Conservation (phyloP, 2,888 invertebrate species). For the Perizoma flavofasciatum region DNA sequence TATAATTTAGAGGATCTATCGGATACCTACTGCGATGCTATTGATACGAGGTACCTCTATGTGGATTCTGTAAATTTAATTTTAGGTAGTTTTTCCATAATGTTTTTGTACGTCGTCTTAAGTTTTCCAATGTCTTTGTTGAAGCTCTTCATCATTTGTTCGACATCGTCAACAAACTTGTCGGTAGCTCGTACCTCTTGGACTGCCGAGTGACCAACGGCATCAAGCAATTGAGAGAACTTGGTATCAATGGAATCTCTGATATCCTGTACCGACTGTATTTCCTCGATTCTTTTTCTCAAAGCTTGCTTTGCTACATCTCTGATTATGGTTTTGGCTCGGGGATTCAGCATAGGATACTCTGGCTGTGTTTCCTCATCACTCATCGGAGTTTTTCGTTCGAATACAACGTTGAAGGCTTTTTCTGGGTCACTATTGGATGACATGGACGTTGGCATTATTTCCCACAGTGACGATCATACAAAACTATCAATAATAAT, state of each 20-base stretch:
- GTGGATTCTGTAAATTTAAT: constrained; percentile 9
- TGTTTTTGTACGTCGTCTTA: constrained; percentile 36
- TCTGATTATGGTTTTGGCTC: constrained; percentile 9
- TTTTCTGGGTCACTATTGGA: constrained; percentile 26
- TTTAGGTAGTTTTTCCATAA: constrained; percentile 47
- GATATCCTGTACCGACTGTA: constrained; percentile 3
- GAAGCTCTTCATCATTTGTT: constrained; percentile 45
- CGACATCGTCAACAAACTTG: constrained; percentile 50
- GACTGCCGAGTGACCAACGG: constrained; percentile 22
- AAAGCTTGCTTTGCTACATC: constrained; percentile 11
- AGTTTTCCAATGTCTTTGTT: constrained; percentile 44
- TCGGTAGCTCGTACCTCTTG: constrained; percentile 45
- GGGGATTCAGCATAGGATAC: not conserved
- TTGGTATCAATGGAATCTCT: constrained; percentile 6
- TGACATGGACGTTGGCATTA: not conserved
- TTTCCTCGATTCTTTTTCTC: constrained; percentile 9
- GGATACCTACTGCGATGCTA: too few species aligned
- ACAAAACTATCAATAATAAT: too few species aligned
- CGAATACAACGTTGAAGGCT: constrained; percentile 39
- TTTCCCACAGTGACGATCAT: too few species aligned
- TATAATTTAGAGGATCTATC: too few species aligned
- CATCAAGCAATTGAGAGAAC: constrained; percentile 18
- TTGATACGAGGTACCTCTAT: too few species aligned
- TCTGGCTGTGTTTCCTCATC: constrained; percentile 31
- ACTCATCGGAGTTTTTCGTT: constrained; percentile 32